Evolutionary conservation across 2,113 vertebrate genomes (phyloP), one percentile per base, ranked within the genome.

Genomic region (Ondatra zibethicus): DNA sequence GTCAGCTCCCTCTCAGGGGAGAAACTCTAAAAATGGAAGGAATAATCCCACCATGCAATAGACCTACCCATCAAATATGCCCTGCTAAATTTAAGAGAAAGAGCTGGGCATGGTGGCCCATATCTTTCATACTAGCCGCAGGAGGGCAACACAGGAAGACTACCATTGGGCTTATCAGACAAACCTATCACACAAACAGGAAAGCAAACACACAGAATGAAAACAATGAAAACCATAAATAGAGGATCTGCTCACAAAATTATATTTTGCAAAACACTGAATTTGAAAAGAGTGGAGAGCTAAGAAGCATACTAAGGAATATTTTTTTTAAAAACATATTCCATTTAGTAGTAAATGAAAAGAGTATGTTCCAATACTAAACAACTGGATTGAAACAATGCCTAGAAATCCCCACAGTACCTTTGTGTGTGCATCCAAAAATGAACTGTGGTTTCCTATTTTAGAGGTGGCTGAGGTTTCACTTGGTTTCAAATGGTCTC

Each of bases 281-380:
- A 65, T 47, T 72, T 77, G 73, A 84, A n/a, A 85, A 78, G 65
- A 89, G 0, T n/a, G 9, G 8, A 27, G 21, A 75, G 47, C 42
- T 85, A 70, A 13, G 31, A 92, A 90, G 21, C 42, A 17, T 68
- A 88, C 47, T 73, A 23, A 72, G 77, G 95, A 96, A 94, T 19
- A 89, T 47, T 33, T 86, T 3, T 47, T 33, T 85, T 2, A 36
- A 63, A 92, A 92, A n/a, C 27, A 1, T 5, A 86, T 76, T 81
- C 76, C 36, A 75, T 65, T 78, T 85, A 55, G 21, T 75, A 66
- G 47, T 92, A 78, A 85, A 65, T 66, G 27, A 80, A 94, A 92
- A 78, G 27, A 21, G 5, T 36, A 76, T 36, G 14, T 36, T 21
- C 75, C 0, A 89, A 77, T 81, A 55, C 27, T 73, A 94, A 91